Base-by-base conservation (phyloP, 2,113 vertebrate genomes). In the Carassius gibelio region DNA sequence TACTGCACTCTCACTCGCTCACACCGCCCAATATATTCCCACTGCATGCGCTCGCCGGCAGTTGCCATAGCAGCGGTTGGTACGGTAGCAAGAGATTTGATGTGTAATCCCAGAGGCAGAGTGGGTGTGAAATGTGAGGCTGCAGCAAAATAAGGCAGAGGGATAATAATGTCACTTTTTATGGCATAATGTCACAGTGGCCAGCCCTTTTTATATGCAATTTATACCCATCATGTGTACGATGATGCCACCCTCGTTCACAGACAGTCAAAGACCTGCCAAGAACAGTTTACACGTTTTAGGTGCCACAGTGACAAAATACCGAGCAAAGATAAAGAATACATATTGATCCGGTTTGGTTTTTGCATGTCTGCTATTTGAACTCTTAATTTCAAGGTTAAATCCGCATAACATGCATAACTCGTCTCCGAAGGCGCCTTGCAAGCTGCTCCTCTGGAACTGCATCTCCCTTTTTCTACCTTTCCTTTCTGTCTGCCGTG, bases 61-160 rank as follows among this genome's bases (percentile, higher is more conserved):
- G 95, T 95, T 95, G 94, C 93, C 94, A 95, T 95, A 93, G 94
- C 94, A 95, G 94, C 94, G 79, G 91, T 89, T 90, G 90, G 92
- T 92, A 89, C 89, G 62, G 90, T 77, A 87, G 85, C 75, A 77
- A 88, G 90, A 91, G 91, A 91, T 92, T 92, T 94, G 88, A 87
- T 88, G 86, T 91, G 91, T 94, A 93, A 93, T 94, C 92, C 92
- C 90, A 90, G 88, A 85, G 90, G 91, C 92, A 87, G 89, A 90
- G 84, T 61, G 57, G 85, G 88, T 90, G 90, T 91, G 91, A 94
- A 93, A 93, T 90, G 86, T 89, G 90, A 92, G 89, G 90, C 90
- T 50, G 88, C 89, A 90, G 89, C 84, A 79, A 89, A 87, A 48
- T 71, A 75, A 57, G 74, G 36, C 36, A 61, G 19, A 79, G 72